A percentile compares a stretch with the other conserved stretches of the same genome.
Conservation (phyloP, 2,113 vertebrate genomes). For the Vulpes vulpes region DNA sequence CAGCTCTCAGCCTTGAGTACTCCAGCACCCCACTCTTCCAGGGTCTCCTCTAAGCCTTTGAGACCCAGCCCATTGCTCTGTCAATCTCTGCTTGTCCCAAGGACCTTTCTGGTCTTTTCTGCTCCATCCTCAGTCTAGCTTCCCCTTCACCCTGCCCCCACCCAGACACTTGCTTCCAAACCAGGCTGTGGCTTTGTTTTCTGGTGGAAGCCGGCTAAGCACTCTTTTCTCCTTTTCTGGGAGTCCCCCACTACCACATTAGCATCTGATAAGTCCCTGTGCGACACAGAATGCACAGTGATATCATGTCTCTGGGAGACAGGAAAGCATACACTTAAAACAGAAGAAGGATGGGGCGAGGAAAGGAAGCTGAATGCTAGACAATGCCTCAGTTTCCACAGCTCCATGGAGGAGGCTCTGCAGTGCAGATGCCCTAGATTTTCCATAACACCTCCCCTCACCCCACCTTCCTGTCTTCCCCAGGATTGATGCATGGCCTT, state of each 20-base stretch:
- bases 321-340: background rate
- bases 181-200: background rate
- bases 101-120: background rate
- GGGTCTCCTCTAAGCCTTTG: background rate
- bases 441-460: background rate
- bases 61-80: background rate
- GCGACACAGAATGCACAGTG: background rate
- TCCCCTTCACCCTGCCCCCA: rapidly evolving
- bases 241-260: background rate
- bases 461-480: background rate
- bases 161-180: background rate
- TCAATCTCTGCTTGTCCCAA: background rate
- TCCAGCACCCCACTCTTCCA: background rate
- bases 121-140: background rate
- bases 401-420: background rate
- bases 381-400: conserved; percentile 56
- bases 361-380: background rate
- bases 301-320: background rate
- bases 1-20: background rate
- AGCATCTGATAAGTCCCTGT: background rate
- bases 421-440: background rate
- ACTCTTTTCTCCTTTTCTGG: background rate
- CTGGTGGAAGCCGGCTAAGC: background rate
- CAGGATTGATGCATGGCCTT: conserved; percentile 62
- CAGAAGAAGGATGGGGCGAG: background rate